phyloP scores from a whole-genome alignment of 2,113 vertebrate genomes.

The Taxidea taxus region DNA sequence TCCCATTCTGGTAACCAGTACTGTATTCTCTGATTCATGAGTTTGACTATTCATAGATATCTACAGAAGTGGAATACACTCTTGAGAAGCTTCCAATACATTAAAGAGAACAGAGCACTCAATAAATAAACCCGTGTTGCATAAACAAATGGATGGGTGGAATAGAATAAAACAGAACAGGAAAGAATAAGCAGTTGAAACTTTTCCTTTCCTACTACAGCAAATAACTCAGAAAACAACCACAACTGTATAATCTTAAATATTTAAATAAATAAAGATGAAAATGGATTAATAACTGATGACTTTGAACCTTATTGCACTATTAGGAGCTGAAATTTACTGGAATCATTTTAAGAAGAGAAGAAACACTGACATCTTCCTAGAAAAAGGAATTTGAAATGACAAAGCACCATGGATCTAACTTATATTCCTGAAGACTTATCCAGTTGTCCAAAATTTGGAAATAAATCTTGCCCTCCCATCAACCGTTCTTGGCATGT shows the following conservation, averaged over 20 bases:
- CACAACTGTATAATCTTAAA: background rate
- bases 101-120: background rate
- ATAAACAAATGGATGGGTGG: background rate
- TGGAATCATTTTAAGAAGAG: constrained; percentile 24
- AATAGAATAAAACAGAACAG: background rate
- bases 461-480: constrained; percentile 69
- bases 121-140: background rate
- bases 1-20: background rate
- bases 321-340: constrained; percentile 30
- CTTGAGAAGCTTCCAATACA: background rate
- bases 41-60: background rate
- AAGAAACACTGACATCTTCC: background rate
- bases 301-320: background rate
- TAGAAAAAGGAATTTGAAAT: background rate
- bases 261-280: background rate
- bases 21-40: background rate
- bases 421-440: constrained; percentile 56
- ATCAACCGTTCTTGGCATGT: constrained; percentile 38
- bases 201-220: background rate
- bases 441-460: constrained; percentile 60
- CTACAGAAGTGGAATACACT: background rate
- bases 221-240: background rate
- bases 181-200: background rate
- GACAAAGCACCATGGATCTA: constrained; percentile 56
- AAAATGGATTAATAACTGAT: background rate